Percentiles rank a stretch among this genome's conserved stretches.
phyloP scores from a whole-genome alignment of 2,888 invertebrate genomes.

The Pandemis cinnamomeana region DNA sequence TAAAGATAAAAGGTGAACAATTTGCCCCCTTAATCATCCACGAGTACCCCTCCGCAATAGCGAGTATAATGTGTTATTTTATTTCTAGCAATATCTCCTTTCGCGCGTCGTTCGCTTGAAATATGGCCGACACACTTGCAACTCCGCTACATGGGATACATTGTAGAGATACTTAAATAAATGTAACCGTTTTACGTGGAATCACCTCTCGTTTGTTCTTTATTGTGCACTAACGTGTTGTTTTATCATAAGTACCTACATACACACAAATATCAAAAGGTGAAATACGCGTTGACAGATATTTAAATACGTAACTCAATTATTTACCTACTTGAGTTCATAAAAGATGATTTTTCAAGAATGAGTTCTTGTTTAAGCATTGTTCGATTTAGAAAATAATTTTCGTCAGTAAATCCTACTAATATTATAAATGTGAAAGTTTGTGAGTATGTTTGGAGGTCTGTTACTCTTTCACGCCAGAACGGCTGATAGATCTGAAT shows the following conservation, averaged over 20 bases:
- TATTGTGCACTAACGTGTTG: background rate
- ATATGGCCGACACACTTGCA: conserved; percentile 11
- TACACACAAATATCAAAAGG: no score
- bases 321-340: no score
- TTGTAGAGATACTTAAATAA: conserved; percentile 2
- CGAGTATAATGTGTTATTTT: background rate
- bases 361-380: no score
- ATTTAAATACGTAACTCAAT: background rate
- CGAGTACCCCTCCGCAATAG: background rate
- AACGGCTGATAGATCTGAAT: no score
- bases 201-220: background rate
- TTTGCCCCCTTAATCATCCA: background rate
- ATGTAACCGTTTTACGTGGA: conserved; percentile 14
- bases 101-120: conserved; percentile 6
- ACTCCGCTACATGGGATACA: conserved; percentile 5
- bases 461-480: no score
- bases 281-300: background rate
- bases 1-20: background rate
- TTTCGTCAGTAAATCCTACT: no score
- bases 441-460: no score
- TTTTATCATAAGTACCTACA: background rate
- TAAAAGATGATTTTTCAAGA: no score
- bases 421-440: no score
- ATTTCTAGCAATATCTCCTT: conserved; percentile 12
- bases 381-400: no score